Evolutionary conservation across 2,888 invertebrate genomes (phyloP).

Genomic region (Xestia ashworthii): DNA sequence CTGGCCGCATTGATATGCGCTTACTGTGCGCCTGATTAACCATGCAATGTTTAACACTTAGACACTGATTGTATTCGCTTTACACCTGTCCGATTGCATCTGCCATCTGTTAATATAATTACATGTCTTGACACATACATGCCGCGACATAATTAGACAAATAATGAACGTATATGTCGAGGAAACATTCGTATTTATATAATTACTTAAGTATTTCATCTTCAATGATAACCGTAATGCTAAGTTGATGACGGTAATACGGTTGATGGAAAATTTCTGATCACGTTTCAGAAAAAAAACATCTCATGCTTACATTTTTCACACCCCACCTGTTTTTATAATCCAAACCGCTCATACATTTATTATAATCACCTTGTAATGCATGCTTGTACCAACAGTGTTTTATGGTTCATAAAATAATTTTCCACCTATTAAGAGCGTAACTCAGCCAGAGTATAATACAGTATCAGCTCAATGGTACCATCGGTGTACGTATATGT

Average conservation of each 20-base stretch:
- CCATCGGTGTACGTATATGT: slow-evolving; percentile 11
- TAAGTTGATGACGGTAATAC: not conserved
- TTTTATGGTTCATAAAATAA: slow-evolving; percentile 66
- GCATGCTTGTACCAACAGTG: slow-evolving; percentile 42
- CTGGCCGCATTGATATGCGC: slow-evolving; percentile 83
- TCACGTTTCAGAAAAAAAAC: slow-evolving; percentile 9
- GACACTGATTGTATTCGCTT: slow-evolving; percentile 74
- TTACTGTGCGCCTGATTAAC: slow-evolving; percentile 80
- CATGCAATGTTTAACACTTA: slow-evolving; percentile 76
- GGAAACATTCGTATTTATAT: slow-evolving; percentile 17
- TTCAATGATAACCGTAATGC: slow-evolving; percentile 4
- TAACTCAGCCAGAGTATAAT: slow-evolving; percentile 46
- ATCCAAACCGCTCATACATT: slow-evolving; percentile 63
- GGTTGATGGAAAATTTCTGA: slow-evolving; percentile 17
- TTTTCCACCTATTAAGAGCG: slow-evolving; percentile 61
- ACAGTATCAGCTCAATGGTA: slow-evolving; percentile 31
- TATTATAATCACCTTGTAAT: slow-evolving; percentile 59
- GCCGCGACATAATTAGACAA: slow-evolving; percentile 17
- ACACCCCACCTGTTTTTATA: slow-evolving; percentile 55
- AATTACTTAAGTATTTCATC: slow-evolving; percentile 23
- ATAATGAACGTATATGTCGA: not conserved
- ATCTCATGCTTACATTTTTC: slow-evolving; percentile 14
- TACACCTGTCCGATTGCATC: slow-evolving; percentile 71
- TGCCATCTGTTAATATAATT: slow-evolving; percentile 62
- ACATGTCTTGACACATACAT: slow-evolving; percentile 44